These are phyloP conservation scores for Neoniphon sammara DNA, from an alignment of 2,797 vertebrate genomes.

Conservation along the genomic window DNA sequence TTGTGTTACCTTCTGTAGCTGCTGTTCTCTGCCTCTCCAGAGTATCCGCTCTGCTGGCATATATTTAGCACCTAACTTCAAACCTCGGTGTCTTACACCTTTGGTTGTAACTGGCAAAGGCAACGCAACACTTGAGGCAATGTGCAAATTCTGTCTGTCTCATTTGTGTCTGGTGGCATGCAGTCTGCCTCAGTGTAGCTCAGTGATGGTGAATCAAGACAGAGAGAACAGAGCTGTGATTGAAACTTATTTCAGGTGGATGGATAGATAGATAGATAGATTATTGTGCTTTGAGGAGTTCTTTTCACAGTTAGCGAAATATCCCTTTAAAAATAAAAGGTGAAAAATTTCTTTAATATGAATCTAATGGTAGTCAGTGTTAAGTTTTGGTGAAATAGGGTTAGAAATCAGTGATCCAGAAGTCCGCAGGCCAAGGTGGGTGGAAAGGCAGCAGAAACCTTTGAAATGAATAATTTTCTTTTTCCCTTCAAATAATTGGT, in stretches of 20 bases:
- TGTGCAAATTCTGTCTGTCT: constrained; percentile 53
- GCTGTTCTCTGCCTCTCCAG: constrained; percentile 26
- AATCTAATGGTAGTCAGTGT: too few relatives aligned
- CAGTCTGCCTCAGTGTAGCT: constrained; percentile 4
- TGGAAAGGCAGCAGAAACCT: too few relatives aligned
- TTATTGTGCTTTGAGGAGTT: too few relatives aligned
- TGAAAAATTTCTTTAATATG: too few relatives aligned
- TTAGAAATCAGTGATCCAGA: too few relatives aligned
- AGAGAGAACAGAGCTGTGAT: background rate
- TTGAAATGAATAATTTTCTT: too few relatives aligned
- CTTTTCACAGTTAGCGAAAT: background rate
- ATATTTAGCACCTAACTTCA: constrained; percentile 66
- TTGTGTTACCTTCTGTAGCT: constrained; percentile 16
- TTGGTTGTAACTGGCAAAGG: constrained; percentile 40
- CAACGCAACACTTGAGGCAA: constrained; percentile 60
- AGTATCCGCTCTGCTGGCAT: constrained; percentile 44
- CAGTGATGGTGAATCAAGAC: constrained; percentile 13
- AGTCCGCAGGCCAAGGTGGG: too few relatives aligned
- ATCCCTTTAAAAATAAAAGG: background rate
- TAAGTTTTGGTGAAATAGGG: too few relatives aligned
- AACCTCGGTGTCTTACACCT: constrained; percentile 64
- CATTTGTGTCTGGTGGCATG: background rate
- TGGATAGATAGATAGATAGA: too few relatives aligned
- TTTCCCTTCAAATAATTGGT: too few relatives aligned
- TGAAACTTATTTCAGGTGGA: constrained; percentile 15